phyloP scores from a whole-genome alignment of 1,140 invertebrate species.

The Ganaspis sp. region DNA sequence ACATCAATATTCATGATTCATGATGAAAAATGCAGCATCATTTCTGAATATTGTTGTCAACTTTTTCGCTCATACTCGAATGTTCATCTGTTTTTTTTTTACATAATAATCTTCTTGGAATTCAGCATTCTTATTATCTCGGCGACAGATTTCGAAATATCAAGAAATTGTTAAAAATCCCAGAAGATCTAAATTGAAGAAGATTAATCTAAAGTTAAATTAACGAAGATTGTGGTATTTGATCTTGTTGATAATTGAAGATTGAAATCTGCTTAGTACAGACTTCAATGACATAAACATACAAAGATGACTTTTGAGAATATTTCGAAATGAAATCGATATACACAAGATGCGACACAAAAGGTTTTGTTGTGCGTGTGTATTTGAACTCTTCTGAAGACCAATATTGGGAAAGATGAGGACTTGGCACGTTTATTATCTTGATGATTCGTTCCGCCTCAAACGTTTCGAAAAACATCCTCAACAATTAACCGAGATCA shows the following conservation, averaged over 20 bases:
- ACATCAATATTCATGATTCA: no score
- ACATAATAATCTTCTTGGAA: no score
- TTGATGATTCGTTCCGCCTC: conserved; percentile 18
- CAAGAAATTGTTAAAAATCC: no score
- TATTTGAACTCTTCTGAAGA: conserved; percentile 42
- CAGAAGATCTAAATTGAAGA: no score
- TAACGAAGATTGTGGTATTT: background rate
- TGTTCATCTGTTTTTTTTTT: no score
- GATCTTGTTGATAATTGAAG: conserved; percentile 1
- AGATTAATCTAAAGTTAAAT: no score
- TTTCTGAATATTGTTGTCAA: no score
- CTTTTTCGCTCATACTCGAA: no score
- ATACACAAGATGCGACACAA: background rate
- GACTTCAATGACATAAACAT: background rate
- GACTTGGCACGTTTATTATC: conserved; percentile 54
- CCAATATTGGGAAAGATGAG: conserved; percentile 51
- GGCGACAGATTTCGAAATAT: no score
- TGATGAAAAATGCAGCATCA: no score
- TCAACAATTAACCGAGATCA: conserved; percentile 10
- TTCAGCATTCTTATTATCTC: no score
- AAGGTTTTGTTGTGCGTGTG: conserved; percentile 50
- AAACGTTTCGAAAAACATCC: conserved; percentile 1
- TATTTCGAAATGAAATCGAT: conserved; percentile 37
- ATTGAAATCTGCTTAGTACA: background rate
- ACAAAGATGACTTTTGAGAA: background rate